Evolutionary conservation across 2,888 invertebrate species (phyloP).

Genomic region (Eumerus sabulonum): DNA sequence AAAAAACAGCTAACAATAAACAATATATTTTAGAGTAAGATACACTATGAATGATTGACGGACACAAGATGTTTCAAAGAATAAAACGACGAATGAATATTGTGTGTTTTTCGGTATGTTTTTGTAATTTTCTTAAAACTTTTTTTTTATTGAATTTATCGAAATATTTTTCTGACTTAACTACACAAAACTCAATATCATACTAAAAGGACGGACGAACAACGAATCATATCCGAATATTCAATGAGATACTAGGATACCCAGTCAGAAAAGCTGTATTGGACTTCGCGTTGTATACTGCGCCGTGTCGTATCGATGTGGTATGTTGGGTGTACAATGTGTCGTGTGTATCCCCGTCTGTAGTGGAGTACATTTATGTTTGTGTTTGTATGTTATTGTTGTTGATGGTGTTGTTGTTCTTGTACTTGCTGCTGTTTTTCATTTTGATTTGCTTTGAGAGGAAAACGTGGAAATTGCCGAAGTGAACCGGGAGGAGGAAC

Average conservation of each 20-base stretch:
- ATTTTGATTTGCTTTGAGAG: conserved; percentile 44
- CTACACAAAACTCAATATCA: conserved; percentile 80
- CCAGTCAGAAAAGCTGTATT: conserved; percentile 66
- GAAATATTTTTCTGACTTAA: conserved; percentile 79
- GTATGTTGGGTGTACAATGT: conserved; percentile 23
- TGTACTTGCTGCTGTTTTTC: conserved; percentile 41
- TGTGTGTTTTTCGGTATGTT: conserved; percentile 22
- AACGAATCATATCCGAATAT: conserved; percentile 70
- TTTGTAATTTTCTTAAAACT: conserved; percentile 70
- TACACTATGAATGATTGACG: conserved; percentile 4
- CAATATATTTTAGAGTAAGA: neutral
- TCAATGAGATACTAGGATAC: conserved; percentile 65
- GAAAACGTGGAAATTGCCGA: conserved; percentile 61
- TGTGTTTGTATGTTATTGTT: conserved; percentile 46
- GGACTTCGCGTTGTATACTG: conserved; percentile 40
- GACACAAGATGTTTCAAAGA: conserved; percentile 1
- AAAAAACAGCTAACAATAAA: too few species aligned
- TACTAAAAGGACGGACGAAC: conserved; percentile 78
- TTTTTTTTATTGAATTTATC: conserved; percentile 73
- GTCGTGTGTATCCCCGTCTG: neutral
- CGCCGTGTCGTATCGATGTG: conserved; percentile 50
- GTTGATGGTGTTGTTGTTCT: conserved; percentile 57
- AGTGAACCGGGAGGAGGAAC: conserved; percentile 25
- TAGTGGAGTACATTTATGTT: neutral
- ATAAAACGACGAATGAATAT: too few species aligned